These are phyloP conservation scores for Episyrphus balteatus DNA, from an alignment of 1,140 invertebrate species.

Conservation along the genomic window DNA sequence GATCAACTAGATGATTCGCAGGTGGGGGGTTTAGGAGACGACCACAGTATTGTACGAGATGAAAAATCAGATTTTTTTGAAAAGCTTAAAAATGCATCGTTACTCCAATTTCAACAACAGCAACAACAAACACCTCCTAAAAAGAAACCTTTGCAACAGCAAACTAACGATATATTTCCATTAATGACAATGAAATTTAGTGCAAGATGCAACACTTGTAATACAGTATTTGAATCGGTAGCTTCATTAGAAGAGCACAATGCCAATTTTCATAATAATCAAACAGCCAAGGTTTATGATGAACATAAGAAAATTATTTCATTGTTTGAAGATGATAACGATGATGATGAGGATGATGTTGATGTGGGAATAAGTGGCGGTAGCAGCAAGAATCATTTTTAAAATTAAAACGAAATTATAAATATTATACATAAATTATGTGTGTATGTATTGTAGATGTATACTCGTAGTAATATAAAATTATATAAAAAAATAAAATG, in stretches of 20 bases:
- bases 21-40: background rate
- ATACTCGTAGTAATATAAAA: no score
- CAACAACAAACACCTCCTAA: background rate
- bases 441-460: no score
- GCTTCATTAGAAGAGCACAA: conserved; percentile 28
- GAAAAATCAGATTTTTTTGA: conserved; percentile 1
- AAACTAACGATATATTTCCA: background rate
- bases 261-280: conserved; percentile 20
- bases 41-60: conserved; percentile 3
- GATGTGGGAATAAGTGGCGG: no score
- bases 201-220: conserved; percentile 26
- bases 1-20: no score
- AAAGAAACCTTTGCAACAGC: conserved; percentile 3
- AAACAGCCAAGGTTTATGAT: conserved; percentile 9
- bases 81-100: no score
- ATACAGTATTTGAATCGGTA: conserved; percentile 23
- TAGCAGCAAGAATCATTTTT: no score
- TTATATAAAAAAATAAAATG: no score
- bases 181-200: conserved; percentile 7
- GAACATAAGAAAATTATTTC: conserved; percentile 28
- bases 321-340: conserved; percentile 23
- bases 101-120: background rate
- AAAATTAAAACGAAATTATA: no score
- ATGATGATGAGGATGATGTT: no score
- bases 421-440: no score